Percentiles rank a stretch among this genome's conserved stretches.
phyloP scores from a whole-genome alignment of 35 echinoderm and acorn worm genomes.

The Heliocidaris erythrogramma region DNA sequence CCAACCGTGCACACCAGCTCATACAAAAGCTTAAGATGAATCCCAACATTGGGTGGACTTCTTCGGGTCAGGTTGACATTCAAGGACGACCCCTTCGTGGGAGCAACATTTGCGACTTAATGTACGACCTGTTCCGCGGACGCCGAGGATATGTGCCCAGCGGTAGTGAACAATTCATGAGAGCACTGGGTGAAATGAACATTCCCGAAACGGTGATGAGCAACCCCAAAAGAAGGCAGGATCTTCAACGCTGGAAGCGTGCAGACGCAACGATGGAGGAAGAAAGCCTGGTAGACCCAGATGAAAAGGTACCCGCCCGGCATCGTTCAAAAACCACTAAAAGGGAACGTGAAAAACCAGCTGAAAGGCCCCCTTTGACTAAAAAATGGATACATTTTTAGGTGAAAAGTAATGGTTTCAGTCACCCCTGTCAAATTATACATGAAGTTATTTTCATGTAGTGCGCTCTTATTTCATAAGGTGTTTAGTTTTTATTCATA shows the following conservation, averaged over 20 bases:
- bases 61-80: slow-evolving; percentile 20
- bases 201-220: slow-evolving; percentile 50
- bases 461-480: background rate
- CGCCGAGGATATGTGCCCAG: slow-evolving; percentile 29
- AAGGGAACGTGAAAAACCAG: background rate
- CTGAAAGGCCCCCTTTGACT: background rate
- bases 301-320: background rate
- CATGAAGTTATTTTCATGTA: too few relatives aligned
- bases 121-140: slow-evolving; percentile 52
- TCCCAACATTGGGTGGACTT: slow-evolving; percentile 42
- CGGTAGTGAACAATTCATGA: slow-evolving; percentile 55
- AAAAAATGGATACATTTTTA: slow-evolving; percentile 24
- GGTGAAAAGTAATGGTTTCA: background rate
- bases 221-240: slow-evolving; percentile 25
- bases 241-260: slow-evolving; percentile 42
- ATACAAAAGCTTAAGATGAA: slow-evolving; percentile 52
- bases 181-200: slow-evolving; percentile 45
- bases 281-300: background rate
- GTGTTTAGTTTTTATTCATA: too few relatives aligned
- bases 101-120: slow-evolving; percentile 51
- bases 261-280: background rate
- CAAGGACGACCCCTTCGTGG: slow-evolving; percentile 14
- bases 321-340: background rate
- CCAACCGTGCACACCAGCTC: slow-evolving; percentile 3
- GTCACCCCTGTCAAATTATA: background rate